phyloP scores from a whole-genome alignment of 2,797 vertebrate genomes.

The Spinus pinus region DNA sequence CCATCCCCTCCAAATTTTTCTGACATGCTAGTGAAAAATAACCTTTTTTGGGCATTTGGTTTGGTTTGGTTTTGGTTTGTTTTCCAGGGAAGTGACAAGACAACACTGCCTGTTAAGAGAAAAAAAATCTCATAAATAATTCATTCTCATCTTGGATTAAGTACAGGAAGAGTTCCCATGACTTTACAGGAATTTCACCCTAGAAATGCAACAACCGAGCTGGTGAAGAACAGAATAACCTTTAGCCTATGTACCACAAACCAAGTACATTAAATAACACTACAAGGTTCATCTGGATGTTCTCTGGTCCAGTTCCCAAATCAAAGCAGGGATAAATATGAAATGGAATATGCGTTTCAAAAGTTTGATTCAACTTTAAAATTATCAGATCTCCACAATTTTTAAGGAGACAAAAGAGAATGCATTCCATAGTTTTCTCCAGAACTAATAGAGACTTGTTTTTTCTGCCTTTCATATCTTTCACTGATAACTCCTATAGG shows the following conservation, averaged over 20 bases:
- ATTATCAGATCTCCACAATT: rapidly evolving
- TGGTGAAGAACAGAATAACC: neutral
- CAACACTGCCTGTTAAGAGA: neutral
- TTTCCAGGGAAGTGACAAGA: neutral
- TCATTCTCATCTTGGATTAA: neutral
- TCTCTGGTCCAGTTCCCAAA: neutral
- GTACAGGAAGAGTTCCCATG: neutral
- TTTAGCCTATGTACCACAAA: neutral
- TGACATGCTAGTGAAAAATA: neutral
- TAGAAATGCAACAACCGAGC: neutral
- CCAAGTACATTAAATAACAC: neutral
- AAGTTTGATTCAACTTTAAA: neutral
- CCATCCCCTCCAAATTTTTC: neutral
- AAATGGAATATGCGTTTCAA: neutral
- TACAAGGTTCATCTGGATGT: neutral
- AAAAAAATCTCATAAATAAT: neutral
- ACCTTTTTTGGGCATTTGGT: rapidly evolving
- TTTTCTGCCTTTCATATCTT: neutral
- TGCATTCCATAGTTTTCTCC: neutral
- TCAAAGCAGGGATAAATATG: neutral
- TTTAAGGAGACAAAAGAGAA: neutral
- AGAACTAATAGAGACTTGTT: neutral
- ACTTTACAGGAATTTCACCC: neutral
- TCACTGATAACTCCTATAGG: neutral
- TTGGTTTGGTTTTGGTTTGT: neutral